Base-by-base conservation (phyloP, 2,113 vertebrate species). In the Sterrhoptilus dennistouni region DNA sequence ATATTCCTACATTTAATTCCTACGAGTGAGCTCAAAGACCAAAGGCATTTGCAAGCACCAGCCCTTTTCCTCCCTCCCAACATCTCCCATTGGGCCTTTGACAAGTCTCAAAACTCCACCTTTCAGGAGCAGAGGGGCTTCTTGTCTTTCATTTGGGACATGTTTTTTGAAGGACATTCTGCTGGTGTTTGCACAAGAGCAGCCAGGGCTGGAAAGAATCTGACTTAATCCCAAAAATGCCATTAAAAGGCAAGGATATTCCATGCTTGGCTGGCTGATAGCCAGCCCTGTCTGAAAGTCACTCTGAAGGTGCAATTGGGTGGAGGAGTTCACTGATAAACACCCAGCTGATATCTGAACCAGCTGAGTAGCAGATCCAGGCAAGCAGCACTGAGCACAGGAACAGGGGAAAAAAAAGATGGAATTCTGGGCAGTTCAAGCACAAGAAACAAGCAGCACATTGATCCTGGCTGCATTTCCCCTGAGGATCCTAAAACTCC, bases 11-110 rank as follows among this genome's bases (percentile, higher is more conserved):
- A 0, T 66, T 93, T 93, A 87, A 96, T 87, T 75, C 80, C 83
- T 38, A 68, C 6, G 47, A 92, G 38, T 6, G 68, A 92, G 60
- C 93, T 90, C 76, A 90, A 92, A 90, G 71, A 86, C 52, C 64
- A n/a, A 85, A 96, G 76, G 85, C 86, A 96, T 96, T 96, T 83
- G 66, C 78, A 87, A 93, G 87, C 66, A 4, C 57, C 74, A 85
- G 71, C 57, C 45, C 24, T 96, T 94, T 86, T 84, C 61, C 76
- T 78, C 44, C 65, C 79, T 83, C 66, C 78, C 71, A 60, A 12
- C 74, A 50, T 35, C 65, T 29, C 28, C 63, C 4, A 1, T 56
- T 38, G 38, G 61, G 91, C n/a, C 87, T 68, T 65, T 15, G 20
- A 89, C 47, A 60, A 84, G 24, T 33, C 69, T 52, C 60, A 14